A percentile compares a stretch with the other conserved stretches of the same genome.
Evolutionary conservation across 23 tunicate species (phyloP).

Genomic region (Ciona savignyi): DNA sequence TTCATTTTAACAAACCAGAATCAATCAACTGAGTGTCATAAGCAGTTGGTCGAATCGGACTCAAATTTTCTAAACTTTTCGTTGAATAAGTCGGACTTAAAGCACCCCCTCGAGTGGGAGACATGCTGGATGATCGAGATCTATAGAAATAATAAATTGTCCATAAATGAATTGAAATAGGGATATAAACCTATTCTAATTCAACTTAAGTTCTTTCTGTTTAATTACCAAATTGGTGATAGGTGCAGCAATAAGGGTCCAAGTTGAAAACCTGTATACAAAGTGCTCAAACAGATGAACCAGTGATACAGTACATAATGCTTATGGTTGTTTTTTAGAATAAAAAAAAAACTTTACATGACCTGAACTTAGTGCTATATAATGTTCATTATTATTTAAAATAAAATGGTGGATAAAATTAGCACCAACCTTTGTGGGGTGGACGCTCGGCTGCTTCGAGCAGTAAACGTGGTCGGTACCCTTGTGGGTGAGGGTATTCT

Average conservation of each 20-base stretch:
- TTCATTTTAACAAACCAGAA: background rate
- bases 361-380: too few relatives aligned
- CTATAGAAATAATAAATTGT: too few relatives aligned
- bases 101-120: conserved; percentile 27
- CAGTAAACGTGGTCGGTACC: background rate
- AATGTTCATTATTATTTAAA: too few relatives aligned
- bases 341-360: too few relatives aligned
- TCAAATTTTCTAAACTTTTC: conserved; percentile 56
- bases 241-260: background rate
- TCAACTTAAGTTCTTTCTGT: too few relatives aligned
- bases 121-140: conserved; percentile 46
- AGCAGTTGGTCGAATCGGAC: conserved; percentile 46
- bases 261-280: too few relatives aligned
- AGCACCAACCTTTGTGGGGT: background rate
- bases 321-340: too few relatives aligned
- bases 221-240: background rate
- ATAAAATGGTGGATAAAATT: too few relatives aligned
- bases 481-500: background rate
- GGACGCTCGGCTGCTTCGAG: background rate
- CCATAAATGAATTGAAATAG: too few relatives aligned
- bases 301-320: too few relatives aligned
- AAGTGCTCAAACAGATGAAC: too few relatives aligned
- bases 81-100: conserved; percentile 40
- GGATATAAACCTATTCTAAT: too few relatives aligned
- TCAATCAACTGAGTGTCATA: conserved; percentile 4